Conservation (phyloP, 2,797 vertebrate species). For the Typhlichthys eigenmanni region DNA sequence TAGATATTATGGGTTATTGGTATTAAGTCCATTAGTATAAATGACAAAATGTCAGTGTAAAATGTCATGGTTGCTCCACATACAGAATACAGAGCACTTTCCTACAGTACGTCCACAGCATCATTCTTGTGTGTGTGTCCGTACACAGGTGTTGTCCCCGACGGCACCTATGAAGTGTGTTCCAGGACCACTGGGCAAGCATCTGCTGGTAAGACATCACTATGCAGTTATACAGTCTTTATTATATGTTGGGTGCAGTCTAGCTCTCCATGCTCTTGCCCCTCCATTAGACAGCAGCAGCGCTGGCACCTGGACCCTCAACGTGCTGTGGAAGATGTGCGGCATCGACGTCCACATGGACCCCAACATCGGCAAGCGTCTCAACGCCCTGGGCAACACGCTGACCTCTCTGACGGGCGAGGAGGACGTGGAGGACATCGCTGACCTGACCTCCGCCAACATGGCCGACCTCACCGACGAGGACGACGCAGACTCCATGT, state of each 20-base stretch:
- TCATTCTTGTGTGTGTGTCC: slow-evolving; percentile 5
- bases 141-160: slow-evolving; percentile 92
- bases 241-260: background rate
- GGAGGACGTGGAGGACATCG: slow-evolving; percentile 92
- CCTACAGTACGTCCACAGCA: background rate
- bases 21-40: background rate
- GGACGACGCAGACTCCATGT: slow-evolving; percentile 91
- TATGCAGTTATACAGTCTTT: background rate
- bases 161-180: slow-evolving; percentile 98
- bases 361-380: slow-evolving; percentile 96
- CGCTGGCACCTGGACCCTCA: slow-evolving; percentile 97
- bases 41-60: background rate
- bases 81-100: background rate
- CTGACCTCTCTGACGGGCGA: slow-evolving; percentile 95
- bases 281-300: slow-evolving; percentile 90
- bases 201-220: slow-evolving; percentile 83
- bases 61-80: background rate
- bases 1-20: no score
- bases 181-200: slow-evolving; percentile 95
- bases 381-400: slow-evolving; percentile 95
- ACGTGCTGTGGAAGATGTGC: slow-evolving; percentile 99
- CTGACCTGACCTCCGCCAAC: slow-evolving; percentile 91
- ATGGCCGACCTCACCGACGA: slow-evolving; percentile 94
- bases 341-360: slow-evolving; percentile 99
- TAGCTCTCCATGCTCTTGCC: background rate